Conservation (phyloP, 2,888 invertebrate species). For the Lasioglossum marginatum region DNA sequence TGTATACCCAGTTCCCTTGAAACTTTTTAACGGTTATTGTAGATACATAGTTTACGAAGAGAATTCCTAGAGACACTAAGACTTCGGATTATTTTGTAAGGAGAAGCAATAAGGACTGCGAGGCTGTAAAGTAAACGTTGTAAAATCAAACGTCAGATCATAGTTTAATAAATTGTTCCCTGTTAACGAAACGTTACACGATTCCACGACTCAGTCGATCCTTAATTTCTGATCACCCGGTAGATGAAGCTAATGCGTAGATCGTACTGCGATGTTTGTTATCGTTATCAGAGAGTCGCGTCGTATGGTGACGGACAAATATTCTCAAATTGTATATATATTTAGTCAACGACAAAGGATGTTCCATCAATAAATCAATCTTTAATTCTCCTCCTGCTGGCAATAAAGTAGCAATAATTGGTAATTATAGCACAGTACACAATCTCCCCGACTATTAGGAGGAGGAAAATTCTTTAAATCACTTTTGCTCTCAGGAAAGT, state of each 20-base stretch:
- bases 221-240: slow-evolving; percentile 31
- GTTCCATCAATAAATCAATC: not conserved
- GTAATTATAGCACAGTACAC: not conserved
- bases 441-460: too few species aligned
- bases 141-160: slow-evolving; percentile 23
- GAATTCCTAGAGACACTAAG: slow-evolving; percentile 38
- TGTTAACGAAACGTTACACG: slow-evolving; percentile 35
- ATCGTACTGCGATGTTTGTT: slow-evolving; percentile 40
- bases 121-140: slow-evolving; percentile 38
- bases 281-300: slow-evolving; percentile 21
- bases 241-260: slow-evolving; percentile 35
- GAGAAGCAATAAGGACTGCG: slow-evolving; percentile 2
- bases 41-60: slow-evolving; percentile 24
- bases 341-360: not conserved
- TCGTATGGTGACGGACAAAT: not conserved
- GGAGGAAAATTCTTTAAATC: too few species aligned
- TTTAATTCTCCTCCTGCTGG: not conserved
- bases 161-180: slow-evolving; percentile 57
- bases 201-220: slow-evolving; percentile 7
- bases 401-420: not conserved
- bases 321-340: not conserved
- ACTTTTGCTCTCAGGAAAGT: too few species aligned
- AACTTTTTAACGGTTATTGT: slow-evolving; percentile 8
- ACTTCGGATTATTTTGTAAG: slow-evolving; percentile 45
- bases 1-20: slow-evolving; percentile 9